Percentiles rank a stretch among this genome's conserved stretches.
These are phyloP conservation scores for Sturmia bella DNA, from an alignment of 2,888 invertebrate species.

Conservation along the genomic window DNA sequence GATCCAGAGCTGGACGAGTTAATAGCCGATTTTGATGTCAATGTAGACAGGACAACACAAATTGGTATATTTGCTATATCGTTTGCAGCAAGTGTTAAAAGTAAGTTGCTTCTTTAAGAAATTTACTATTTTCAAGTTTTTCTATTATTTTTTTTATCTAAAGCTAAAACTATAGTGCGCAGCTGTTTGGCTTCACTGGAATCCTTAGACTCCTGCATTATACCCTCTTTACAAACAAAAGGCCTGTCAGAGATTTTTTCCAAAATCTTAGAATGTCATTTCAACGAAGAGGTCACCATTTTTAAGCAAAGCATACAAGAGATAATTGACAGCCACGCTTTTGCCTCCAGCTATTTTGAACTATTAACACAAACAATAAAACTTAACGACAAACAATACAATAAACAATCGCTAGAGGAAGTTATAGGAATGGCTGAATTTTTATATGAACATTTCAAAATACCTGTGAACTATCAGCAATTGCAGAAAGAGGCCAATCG, in stretches of 20 bases:
- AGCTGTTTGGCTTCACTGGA: slow-evolving; percentile 81
- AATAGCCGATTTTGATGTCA: slow-evolving; percentile 81
- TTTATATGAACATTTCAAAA: slow-evolving; percentile 77
- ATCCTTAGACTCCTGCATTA: slow-evolving; percentile 79
- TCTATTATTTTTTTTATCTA: slow-evolving; percentile 44
- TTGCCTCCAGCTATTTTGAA: slow-evolving; percentile 77
- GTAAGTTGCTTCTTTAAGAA: slow-evolving; percentile 65
- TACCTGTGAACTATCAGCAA: slow-evolving; percentile 74
- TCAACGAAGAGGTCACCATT: slow-evolving; percentile 77
- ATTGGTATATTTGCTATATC: slow-evolving; percentile 80
- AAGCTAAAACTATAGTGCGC: slow-evolving; percentile 77
- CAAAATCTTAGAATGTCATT: slow-evolving; percentile 79
- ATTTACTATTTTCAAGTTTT: no score
- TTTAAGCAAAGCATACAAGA: slow-evolving; percentile 78
- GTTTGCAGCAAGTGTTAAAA: slow-evolving; percentile 76
- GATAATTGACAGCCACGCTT: slow-evolving; percentile 79
- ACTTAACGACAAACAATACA: slow-evolving; percentile 72
- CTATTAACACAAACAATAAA: slow-evolving; percentile 73
- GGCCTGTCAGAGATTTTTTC: slow-evolving; percentile 73
- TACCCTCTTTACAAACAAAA: slow-evolving; percentile 78
- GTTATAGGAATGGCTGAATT: slow-evolving; percentile 76
- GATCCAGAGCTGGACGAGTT: slow-evolving; percentile 76
- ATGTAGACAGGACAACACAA: slow-evolving; percentile 80
- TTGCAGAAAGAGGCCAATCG: slow-evolving; percentile 70
- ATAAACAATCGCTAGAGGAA: slow-evolving; percentile 74